Conservation (phyloP, 2,797 vertebrate species). For the Enteromius paludinosus region DNA sequence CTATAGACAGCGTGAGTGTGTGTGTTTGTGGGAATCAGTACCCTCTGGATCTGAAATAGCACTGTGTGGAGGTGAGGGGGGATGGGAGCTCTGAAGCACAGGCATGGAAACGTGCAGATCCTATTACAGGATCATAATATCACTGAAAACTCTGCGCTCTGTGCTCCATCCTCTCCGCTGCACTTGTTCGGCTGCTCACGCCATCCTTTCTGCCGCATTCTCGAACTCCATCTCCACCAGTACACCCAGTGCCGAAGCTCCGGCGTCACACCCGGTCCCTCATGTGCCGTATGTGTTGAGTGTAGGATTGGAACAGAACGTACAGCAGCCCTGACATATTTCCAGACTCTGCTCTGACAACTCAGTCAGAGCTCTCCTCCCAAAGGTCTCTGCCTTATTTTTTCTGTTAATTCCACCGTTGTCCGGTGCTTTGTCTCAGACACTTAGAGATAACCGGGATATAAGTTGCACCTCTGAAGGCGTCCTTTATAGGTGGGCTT, state of each 20-base stretch:
- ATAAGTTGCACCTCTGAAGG: constrained; percentile 50
- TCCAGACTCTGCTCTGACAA: constrained; percentile 48
- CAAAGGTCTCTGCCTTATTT: constrained; percentile 47
- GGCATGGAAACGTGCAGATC: constrained; percentile 90
- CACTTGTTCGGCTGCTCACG: constrained; percentile 39
- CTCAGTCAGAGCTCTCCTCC: constrained; percentile 49
- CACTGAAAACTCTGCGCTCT: constrained; percentile 78
- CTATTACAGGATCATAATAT: constrained; percentile 94
- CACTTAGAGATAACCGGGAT: constrained; percentile 48
- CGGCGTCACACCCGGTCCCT: constrained; percentile 39
- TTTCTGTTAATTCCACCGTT: constrained; percentile 53
- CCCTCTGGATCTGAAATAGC: constrained; percentile 88
- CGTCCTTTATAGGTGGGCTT: constrained; percentile 41
- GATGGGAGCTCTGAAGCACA: constrained; percentile 78
- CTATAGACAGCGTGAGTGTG: constrained; percentile 47
- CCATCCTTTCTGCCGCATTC: constrained; percentile 12
- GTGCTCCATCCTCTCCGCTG: constrained; percentile 26
- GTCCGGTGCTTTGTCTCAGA: constrained; percentile 54
- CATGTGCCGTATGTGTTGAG: constrained; percentile 40
- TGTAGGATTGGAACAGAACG: constrained; percentile 50
- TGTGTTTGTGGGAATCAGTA: constrained; percentile 67
- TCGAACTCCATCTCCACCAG: constrained; percentile 31
- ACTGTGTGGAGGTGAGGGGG: constrained; percentile 77
- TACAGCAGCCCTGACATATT: constrained; percentile 51
- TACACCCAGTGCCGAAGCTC: constrained; percentile 39